Evolutionary conservation across 2,113 vertebrate species (phyloP).

Genomic region (Malurus cyaneus): DNA sequence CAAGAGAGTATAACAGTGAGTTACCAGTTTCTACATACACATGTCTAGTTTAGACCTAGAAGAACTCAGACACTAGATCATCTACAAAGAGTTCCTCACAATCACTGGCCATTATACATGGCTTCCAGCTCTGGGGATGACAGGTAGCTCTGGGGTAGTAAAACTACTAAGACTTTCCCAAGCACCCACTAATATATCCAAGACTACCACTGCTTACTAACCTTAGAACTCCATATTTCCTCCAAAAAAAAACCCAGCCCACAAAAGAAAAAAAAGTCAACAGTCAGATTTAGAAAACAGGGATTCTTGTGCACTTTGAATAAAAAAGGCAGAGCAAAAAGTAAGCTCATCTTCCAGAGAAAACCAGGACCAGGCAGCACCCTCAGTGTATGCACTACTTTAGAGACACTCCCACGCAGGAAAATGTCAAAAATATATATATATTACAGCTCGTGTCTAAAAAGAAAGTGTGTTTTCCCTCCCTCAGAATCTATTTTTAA

Average conservation of each 20-base stretch:
- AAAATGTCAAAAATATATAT: background rate
- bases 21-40: background rate
- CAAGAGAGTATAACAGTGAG: background rate
- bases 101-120: background rate
- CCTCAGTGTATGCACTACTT: background rate
- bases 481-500: constrained; percentile 41
- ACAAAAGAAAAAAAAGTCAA: background rate
- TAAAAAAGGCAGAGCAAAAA: background rate
- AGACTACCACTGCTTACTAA: background rate
- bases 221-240: background rate
- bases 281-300: background rate
- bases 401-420: background rate
- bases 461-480: background rate
- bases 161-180: background rate
- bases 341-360: background rate
- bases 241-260: background rate
- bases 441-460: background rate
- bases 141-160: background rate
- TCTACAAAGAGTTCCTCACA: background rate
- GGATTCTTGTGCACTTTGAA: background rate
- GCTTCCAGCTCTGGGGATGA: background rate
- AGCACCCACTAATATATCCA: background rate
- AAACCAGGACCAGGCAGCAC: background rate
- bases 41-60: background rate
- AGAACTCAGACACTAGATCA: background rate